phyloP scores from a whole-genome alignment of 2,797 vertebrate species.

The Erithacus rubecula region DNA sequence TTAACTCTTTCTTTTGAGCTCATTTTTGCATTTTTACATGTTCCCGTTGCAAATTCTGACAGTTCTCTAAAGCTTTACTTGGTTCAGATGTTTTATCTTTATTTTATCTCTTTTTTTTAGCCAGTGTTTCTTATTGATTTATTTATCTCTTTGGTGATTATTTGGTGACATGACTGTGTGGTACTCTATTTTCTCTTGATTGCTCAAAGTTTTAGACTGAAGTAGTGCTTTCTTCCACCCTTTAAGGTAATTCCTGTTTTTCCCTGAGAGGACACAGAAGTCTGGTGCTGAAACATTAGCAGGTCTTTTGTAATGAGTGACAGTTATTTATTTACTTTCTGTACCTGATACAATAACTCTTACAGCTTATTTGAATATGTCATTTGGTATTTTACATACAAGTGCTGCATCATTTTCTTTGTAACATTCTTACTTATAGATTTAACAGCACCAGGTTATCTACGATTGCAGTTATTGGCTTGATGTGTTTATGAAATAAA shows the following conservation, averaged over 20 bases:
- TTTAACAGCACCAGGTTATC: constrained; percentile 15
- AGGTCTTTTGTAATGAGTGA: neutral
- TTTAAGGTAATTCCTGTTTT: neutral
- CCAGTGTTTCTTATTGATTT: neutral
- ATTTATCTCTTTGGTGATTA: neutral
- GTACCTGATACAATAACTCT: neutral
- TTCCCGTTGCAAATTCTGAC: neutral
- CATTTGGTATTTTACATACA: constrained; percentile 8
- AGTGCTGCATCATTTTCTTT: neutral
- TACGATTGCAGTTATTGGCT: constrained; percentile 1
- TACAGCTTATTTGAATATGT: constrained; percentile 13
- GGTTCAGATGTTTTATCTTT: neutral
- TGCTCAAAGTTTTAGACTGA: neutral
- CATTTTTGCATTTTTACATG: neutral
- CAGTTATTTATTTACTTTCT: constrained; percentile 12
- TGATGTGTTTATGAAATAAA: constrained; percentile 12
- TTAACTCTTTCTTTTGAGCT: neutral
- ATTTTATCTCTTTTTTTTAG: neutral
- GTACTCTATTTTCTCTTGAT: neutral
- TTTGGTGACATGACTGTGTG: neutral
- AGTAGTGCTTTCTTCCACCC: neutral
- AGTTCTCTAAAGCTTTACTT: neutral
- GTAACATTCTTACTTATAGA: neutral
- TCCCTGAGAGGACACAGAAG: neutral
- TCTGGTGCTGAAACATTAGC: neutral